Evolutionary conservation across 2,113 vertebrate genomes (phyloP).

Genomic region (Girardinichthys multiradiatus): DNA sequence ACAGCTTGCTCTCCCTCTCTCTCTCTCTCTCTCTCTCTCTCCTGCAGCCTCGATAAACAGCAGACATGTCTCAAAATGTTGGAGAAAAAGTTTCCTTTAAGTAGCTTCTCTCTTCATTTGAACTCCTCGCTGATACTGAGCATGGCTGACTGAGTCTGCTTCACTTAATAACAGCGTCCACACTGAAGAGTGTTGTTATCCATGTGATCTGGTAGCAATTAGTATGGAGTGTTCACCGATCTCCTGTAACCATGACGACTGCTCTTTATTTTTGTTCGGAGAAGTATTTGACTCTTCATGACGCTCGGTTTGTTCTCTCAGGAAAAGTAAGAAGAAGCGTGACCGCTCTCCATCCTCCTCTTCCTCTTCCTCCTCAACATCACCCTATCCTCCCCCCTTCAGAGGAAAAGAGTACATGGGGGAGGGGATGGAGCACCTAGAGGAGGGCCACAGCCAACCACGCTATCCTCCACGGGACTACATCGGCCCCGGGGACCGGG

Average conservation of each 20-base stretch:
- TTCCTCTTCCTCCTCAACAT: conserved; percentile 90
- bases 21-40: too few relatives aligned
- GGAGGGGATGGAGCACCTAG: conserved; percentile 87
- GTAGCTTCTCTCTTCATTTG: too few relatives aligned
- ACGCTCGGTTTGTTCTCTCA: conserved; percentile 46
- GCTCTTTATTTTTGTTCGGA: too few relatives aligned
- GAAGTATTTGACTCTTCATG: neutral
- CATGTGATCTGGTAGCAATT: neutral
- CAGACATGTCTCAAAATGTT: too few relatives aligned
- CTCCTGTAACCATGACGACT: neutral
- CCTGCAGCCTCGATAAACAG: too few relatives aligned
- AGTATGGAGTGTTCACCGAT: too few relatives aligned
- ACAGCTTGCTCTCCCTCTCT: too few relatives aligned
- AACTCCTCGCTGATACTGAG: too few relatives aligned
- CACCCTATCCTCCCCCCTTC: conserved; percentile 77
- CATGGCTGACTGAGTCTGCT: too few relatives aligned
- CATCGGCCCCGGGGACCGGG: conserved; percentile 63
- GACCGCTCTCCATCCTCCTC: conserved; percentile 95
- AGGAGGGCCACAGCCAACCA: conserved; percentile 86
- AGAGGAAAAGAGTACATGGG: conserved; percentile 87
- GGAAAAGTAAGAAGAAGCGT: conserved; percentile 93
- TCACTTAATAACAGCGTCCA: too few relatives aligned
- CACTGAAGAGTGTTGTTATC: too few relatives aligned
- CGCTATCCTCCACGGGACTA: conserved; percentile 82
- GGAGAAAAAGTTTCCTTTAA: too few relatives aligned